Conservation (phyloP, 2,888 invertebrate species). For the Ceriagrion tenellum region DNA sequence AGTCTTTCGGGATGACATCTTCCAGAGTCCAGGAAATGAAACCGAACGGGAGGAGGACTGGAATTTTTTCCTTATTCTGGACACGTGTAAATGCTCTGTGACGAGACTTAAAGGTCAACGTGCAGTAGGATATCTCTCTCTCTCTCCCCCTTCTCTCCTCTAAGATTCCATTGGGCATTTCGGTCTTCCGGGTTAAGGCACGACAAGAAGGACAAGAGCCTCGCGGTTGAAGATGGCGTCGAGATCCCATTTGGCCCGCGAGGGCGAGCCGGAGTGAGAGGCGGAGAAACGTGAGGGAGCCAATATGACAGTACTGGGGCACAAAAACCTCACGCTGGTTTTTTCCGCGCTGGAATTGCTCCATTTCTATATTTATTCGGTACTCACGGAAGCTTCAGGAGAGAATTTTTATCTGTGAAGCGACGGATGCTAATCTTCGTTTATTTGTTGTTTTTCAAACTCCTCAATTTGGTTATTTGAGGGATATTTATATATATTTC, state of each 20-base stretch:
- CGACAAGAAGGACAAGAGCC: not conserved
- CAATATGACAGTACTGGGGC: not conserved
- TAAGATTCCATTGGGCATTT: slow-evolving; percentile 1
- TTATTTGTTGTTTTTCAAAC: no score
- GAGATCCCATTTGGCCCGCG: not conserved
- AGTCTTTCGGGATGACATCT: slow-evolving; percentile 10
- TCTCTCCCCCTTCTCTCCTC: not conserved
- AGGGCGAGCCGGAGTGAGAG: not conserved
- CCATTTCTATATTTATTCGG: not conserved
- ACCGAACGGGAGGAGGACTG: not conserved
- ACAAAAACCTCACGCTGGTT: not conserved
- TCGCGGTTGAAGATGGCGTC: not conserved
- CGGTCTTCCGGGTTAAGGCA: slow-evolving; percentile 13
- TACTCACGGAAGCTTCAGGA: not conserved
- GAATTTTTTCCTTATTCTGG: slow-evolving; percentile 6
- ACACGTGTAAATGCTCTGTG: slow-evolving; percentile 22
- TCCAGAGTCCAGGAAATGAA: slow-evolving; percentile 40
- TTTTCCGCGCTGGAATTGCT: not conserved
- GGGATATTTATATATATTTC: no score
- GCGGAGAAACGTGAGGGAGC: not conserved
- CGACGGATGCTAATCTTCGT: not conserved
- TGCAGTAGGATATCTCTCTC: not conserved
- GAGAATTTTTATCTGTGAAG: not conserved
- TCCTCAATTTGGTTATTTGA: no score
- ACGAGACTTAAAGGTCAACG: not conserved